Evolutionary conservation across 1,140 invertebrate genomes (phyloP).

Genomic region (Coenobita brevimanus): DNA sequence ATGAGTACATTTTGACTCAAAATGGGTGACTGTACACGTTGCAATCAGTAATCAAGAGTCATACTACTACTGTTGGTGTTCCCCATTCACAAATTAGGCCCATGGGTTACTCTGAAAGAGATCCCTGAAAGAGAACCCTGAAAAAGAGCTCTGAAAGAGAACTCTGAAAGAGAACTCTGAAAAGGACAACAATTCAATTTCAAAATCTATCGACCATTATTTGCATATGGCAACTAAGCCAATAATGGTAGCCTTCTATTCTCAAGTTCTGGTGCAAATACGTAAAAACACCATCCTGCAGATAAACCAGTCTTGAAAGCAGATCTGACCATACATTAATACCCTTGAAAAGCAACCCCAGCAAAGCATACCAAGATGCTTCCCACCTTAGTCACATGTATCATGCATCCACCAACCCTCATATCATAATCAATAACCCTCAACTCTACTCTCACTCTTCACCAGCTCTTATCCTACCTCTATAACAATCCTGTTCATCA

Average conservation of each 20-base stretch:
- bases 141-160: constrained; percentile 63
- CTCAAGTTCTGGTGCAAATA: too few species aligned
- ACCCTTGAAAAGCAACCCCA: too few species aligned
- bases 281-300: too few species aligned
- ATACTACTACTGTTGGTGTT: constrained; percentile 36
- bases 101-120: constrained; percentile 56
- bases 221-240: constrained; percentile 35
- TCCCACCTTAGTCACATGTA: too few species aligned
- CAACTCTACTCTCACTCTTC: too few species aligned
- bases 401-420: too few species aligned
- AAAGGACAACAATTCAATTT: constrained; percentile 57
- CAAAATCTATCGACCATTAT: constrained; percentile 50
- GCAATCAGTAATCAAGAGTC: constrained; percentile 50
- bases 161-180: constrained; percentile 53
- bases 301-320: too few species aligned
- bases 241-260: constrained; percentile 31
- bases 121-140: constrained; percentile 51
- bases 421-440: too few species aligned
- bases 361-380: too few species aligned
- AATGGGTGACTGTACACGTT: constrained; percentile 53
- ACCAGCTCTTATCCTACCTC: too few species aligned
- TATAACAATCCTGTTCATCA: too few species aligned
- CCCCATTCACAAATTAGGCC: constrained; percentile 54
- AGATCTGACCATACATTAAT: too few species aligned
- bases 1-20: constrained; percentile 63